Base-by-base conservation (phyloP, 2,113 vertebrate genomes). In the Pterophyllum scalare region DNA sequence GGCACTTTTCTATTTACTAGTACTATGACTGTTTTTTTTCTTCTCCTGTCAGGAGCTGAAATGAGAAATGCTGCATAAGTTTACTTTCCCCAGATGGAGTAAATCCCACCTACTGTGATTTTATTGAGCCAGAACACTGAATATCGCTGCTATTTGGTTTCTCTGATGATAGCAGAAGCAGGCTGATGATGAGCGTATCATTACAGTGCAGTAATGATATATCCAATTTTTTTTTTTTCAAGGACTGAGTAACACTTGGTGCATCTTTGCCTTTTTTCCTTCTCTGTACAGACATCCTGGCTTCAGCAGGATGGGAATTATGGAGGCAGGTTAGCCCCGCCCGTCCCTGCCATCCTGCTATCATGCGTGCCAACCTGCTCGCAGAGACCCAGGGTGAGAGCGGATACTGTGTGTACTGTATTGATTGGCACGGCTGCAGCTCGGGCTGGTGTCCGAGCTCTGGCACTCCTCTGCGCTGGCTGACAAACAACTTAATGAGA, bases 361-460 rank as follows among this genome's bases (percentile, higher is more conserved):
- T 70, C 75, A 17, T 86, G 83, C 79, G 83, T 91, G 92, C 82
- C 82, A 84, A 54, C 70, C 80, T 58, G 87, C 61, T 90, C 52
- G 10, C 77, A 86, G 76, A 88, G 77, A 83, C 80, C 58, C 77
- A 70, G 84, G 75, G 78, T 11, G 86, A 13, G 60, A 88, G 86
- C 57, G 59, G 91, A 84, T 86, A 77, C 79, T 84, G 86, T 79
- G 85, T 79, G 87, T 74, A 54, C 82, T 52, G 80, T 90, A 93
- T 94, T 59, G 94, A 93, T 92, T 72, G 84, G 87, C 88, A 78
- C 78, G 83, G 76, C 91, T 86, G 80, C 87, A 86, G 88, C 83
- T 89, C 77, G 28, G 86, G 75, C 89, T 83, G 86, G 86, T 56
- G 87, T 87, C 87, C 49, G 82, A 65, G 76, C 64, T 24, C 79